A percentile compares a stretch with the other conserved stretches of the same genome.
Conservation (phyloP, 2,888 invertebrate species). For the Alsophila aescularia region DNA sequence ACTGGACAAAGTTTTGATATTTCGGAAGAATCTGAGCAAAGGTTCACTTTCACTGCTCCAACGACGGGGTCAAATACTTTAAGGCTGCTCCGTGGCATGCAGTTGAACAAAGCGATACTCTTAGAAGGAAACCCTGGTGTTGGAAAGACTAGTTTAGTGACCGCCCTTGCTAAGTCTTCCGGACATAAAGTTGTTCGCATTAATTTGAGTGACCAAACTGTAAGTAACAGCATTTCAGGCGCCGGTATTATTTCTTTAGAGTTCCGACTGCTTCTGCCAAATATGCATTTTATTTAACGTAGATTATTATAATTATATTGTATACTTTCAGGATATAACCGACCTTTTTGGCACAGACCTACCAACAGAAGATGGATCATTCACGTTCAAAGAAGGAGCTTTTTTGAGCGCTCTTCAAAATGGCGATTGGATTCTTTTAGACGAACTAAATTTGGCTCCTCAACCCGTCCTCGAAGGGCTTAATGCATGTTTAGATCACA, state of each 20-base stretch:
- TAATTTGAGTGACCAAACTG: slow-evolving; percentile 99
- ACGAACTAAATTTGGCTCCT: slow-evolving; percentile 99
- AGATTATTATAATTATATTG: slow-evolving; percentile 8
- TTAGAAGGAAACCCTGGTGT: slow-evolving; percentile 99
- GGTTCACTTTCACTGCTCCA: slow-evolving; percentile 90
- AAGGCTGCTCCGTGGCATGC: slow-evolving; percentile 93
- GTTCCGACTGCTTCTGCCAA: no score
- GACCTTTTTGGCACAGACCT: slow-evolving; percentile 99
- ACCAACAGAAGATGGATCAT: slow-evolving; percentile 96
- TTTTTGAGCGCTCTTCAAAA: slow-evolving; percentile 95
- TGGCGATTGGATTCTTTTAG: slow-evolving; percentile 98
- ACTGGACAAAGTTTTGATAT: slow-evolving; percentile 68
- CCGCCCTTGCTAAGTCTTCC: slow-evolving; percentile 93
- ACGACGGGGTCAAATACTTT: slow-evolving; percentile 93
- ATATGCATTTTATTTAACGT: no score
- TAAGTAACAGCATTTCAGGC: slow-evolving; percentile 66
- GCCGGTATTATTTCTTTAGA: no score
- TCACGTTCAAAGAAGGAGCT: slow-evolving; percentile 98
- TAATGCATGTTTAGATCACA: slow-evolving; percentile 99
- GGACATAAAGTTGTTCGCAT: slow-evolving; percentile 95
- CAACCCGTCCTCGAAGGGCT: slow-evolving; percentile 99
- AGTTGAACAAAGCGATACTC: slow-evolving; percentile 95
- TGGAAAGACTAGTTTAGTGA: slow-evolving; percentile 98
- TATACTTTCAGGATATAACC: slow-evolving; percentile 90
- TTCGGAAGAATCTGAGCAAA: slow-evolving; percentile 51